Evolutionary conservation across 2,888 invertebrate species (phyloP).

Genomic region (Conus canariensis): DNA sequence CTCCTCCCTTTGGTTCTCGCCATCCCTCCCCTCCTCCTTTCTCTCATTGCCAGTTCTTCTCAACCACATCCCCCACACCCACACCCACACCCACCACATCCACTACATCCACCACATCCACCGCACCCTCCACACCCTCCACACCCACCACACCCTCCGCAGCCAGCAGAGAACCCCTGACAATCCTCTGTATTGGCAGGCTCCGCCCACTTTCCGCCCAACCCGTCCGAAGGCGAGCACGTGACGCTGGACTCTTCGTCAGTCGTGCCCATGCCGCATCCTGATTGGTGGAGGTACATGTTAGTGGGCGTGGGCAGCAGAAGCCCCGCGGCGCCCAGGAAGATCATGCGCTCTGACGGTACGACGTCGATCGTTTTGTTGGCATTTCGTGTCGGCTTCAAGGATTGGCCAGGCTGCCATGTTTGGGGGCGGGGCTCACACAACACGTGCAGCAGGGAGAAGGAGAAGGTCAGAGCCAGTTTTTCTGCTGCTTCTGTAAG

Average conservation of each 20-base stretch:
- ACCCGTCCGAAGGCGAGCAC: background rate
- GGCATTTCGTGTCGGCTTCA: background rate
- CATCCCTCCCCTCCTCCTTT: too few species aligned
- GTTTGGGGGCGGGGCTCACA: slow-evolving; percentile 78
- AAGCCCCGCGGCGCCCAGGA: slow-evolving; percentile 79
- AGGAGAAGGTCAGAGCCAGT: slow-evolving; percentile 74
- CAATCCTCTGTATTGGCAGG: background rate
- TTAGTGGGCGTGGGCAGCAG: slow-evolving; percentile 76
- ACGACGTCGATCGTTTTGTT: slow-evolving; percentile 37
- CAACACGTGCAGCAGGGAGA: slow-evolving; percentile 78
- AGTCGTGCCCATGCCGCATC: background rate
- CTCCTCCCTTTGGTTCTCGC: too few species aligned
- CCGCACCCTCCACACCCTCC: background rate
- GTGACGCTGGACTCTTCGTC: background rate
- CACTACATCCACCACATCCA: background rate
- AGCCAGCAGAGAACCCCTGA: background rate
- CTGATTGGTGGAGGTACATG: slow-evolving; percentile 55
- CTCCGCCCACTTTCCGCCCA: slow-evolving; percentile 1
- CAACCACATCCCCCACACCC: background rate
- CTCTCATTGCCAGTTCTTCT: too few species aligned
- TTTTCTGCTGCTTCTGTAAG: slow-evolving; percentile 77
- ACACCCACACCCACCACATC: background rate
- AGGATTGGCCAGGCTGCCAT: slow-evolving; percentile 61
- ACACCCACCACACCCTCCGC: background rate
- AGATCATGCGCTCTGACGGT: slow-evolving; percentile 68